Evolutionary conservation across 2,888 invertebrate genomes (phyloP).

Genomic region (Aleiodes alternator): DNA sequence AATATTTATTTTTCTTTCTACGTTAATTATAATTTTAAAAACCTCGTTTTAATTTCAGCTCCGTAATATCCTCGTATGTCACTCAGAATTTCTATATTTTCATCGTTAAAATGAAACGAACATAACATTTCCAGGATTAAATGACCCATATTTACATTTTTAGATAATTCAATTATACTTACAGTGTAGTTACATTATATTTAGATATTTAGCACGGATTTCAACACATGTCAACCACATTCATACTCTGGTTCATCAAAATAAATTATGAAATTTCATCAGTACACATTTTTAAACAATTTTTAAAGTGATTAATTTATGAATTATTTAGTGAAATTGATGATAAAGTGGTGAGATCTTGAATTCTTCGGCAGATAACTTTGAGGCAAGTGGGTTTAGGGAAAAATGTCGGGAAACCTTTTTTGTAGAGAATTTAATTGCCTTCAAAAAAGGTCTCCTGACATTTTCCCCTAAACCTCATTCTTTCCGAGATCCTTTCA

Average conservation of each 20-base stretch:
- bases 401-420: too few species aligned
- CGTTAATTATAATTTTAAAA: slow-evolving; percentile 6
- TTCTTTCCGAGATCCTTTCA: too few species aligned
- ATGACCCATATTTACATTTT: slow-evolving; percentile 2
- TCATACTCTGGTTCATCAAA: background rate
- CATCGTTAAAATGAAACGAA: slow-evolving; percentile 6
- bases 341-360: too few species aligned
- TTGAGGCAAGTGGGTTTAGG: too few species aligned
- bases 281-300: too few species aligned
- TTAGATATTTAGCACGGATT: slow-evolving; percentile 6
- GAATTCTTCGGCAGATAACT: too few species aligned
- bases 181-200: background rate
- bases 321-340: too few species aligned
- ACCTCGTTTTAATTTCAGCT: background rate
- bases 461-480: too few species aligned
- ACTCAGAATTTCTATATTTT: slow-evolving; percentile 22
- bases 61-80: background rate
- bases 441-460: too few species aligned
- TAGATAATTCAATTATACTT: background rate
- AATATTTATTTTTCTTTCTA: slow-evolving; percentile 37
- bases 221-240: background rate
- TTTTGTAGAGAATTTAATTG: too few species aligned
- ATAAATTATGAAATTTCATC: background rate
- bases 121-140: background rate
- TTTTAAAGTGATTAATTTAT: too few species aligned